Evolutionary conservation across 2,113 vertebrate genomes (phyloP).

Genomic region (Muntiacus muntjak): DNA sequence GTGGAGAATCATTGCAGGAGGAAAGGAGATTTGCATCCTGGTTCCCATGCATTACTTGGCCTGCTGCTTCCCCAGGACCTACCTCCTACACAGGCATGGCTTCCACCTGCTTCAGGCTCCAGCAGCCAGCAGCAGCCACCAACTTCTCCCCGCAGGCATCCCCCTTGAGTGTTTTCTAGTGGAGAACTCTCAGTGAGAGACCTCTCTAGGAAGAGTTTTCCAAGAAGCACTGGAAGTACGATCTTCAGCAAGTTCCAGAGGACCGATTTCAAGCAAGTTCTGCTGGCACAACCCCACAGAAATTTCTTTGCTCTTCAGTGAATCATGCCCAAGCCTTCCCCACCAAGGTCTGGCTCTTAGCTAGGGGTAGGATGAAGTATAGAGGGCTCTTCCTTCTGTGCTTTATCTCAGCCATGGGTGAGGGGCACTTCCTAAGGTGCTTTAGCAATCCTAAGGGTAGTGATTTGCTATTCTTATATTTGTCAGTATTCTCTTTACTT

Average conservation of each 20-base stretch:
- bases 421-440: not conserved
- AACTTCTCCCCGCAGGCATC: not conserved
- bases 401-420: not conserved
- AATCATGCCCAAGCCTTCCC: not conserved
- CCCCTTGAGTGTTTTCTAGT: not conserved
- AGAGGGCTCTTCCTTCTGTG: not conserved
- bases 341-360: not conserved
- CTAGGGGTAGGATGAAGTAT: not conserved
- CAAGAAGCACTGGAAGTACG: not conserved
- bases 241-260: not conserved
- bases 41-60: not conserved
- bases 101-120: not conserved
- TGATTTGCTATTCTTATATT: not conserved
- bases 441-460: not conserved
- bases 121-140: not conserved
- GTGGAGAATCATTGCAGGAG: not conserved
- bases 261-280: not conserved
- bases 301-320: not conserved
- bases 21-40: not conserved
- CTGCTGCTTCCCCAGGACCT: not conserved
- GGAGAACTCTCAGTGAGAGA: not conserved
- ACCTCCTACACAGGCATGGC: too few species aligned
- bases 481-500: not conserved
- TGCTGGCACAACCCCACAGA: not conserved
- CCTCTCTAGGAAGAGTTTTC: not conserved